Evolutionary conservation across 2,797 vertebrate species (phyloP).

Genomic region (Tapirus indicus): DNA sequence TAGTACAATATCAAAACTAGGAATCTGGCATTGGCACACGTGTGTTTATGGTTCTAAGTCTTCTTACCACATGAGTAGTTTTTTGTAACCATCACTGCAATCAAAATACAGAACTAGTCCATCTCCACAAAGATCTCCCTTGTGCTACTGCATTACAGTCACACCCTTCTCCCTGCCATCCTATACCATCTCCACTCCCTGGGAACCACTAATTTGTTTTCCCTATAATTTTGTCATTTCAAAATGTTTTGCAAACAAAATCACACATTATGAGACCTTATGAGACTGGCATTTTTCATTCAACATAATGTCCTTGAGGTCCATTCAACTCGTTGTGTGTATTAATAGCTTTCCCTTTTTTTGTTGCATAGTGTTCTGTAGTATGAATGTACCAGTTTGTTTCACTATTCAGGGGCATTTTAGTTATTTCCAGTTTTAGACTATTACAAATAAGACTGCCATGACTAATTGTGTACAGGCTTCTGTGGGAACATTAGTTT

Average conservation of each 20-base stretch:
- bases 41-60: not conserved
- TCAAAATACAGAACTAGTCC: not conserved
- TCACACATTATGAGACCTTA: not conserved
- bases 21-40: not conserved
- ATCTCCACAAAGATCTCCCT: not conserved
- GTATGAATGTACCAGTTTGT: not conserved
- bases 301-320: not conserved
- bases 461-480: not conserved
- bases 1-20: not conserved
- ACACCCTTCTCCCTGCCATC: no score
- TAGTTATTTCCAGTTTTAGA: not conserved
- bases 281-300: not conserved
- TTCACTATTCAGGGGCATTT: not conserved
- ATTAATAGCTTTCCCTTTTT: not conserved
- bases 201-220: not conserved
- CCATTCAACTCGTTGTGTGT: not conserved
- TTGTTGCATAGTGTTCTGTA: not conserved
- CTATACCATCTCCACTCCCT: not conserved
- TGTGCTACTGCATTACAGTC: not conserved
- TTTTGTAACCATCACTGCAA: not conserved
- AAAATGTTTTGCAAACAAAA: not conserved
- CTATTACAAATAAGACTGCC: not conserved
- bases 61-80: not conserved
- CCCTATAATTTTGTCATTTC: not conserved
- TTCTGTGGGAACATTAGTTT: not conserved